Evolutionary conservation across 2,797 vertebrate genomes (phyloP).

Genomic region (Sitta carolinensis): DNA sequence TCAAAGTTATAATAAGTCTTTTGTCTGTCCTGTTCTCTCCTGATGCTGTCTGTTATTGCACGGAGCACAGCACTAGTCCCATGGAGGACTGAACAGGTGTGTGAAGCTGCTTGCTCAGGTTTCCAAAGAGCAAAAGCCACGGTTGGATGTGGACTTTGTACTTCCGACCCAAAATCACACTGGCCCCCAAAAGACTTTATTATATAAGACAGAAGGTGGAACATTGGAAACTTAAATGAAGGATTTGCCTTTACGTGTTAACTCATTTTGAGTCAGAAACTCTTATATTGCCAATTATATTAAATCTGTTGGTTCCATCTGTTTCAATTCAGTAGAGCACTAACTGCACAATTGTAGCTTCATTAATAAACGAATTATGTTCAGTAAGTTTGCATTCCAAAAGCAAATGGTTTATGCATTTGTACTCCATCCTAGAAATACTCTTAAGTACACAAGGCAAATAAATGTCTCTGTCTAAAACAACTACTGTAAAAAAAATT

Average conservation of each 20-base stretch:
- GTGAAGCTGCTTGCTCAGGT: background rate
- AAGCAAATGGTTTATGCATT: background rate
- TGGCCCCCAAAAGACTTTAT: background rate
- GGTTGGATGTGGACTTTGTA: background rate
- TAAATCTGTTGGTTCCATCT: background rate
- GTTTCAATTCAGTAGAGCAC: background rate
- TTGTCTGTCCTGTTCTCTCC: background rate
- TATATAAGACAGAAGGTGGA: background rate
- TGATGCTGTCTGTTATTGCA: background rate
- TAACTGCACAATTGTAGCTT: background rate
- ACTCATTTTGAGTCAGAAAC: background rate
- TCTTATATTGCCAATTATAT: background rate
- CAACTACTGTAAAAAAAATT: background rate
- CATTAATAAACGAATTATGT: background rate
- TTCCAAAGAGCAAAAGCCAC: background rate
- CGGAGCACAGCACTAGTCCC: fast-evolving
- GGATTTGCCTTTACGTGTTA: background rate
- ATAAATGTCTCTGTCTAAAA: background rate
- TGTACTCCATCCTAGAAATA: background rate
- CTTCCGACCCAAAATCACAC: background rate
- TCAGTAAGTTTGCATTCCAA: background rate
- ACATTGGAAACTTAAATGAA: background rate
- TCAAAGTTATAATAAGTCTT: background rate
- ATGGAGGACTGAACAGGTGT: fast-evolving
- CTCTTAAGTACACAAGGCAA: background rate